Evolutionary conservation across 1,140 invertebrate species (phyloP), one percentile per base, ranked within the genome.

Genomic region (Bradysia coprophila): DNA sequence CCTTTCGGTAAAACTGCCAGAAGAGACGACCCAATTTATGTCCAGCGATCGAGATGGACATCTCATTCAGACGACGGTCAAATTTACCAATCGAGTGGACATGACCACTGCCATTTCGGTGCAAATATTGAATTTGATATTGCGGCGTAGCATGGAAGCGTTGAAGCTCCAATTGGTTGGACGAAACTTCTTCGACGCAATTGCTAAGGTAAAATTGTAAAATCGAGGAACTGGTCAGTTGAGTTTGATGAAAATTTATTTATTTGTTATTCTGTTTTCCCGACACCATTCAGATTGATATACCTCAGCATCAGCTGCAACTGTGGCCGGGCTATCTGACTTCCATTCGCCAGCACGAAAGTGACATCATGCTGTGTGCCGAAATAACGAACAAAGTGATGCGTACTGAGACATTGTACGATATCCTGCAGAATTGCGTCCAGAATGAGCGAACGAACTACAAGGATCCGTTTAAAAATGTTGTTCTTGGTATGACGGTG

Each of bases 241-340:
- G n/a, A n/a, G n/a, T n/a, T n/a, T n/a, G n/a, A 20, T 18, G 15
- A 36, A n/a, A 36, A 15, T 36, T 36, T 36, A n/a, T 36, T 36
- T 18, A 8, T 18, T 18, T 5, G 11, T 10, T 18, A 19, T 16
- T 3, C 18, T 4, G 21, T 18, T 38, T 38, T 18, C 18, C 5
- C 18, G n/a, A 36, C 6, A 18, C 21, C 16, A 10, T 18, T 18
- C 21, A 38, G 36, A 38, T 38, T 5, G 16, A 5, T 4, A 38
- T 38, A 10, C 4, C 10, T 20, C 38, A 39, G 21, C 41, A 33
- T 39, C 36, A 45, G 38, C 46, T 72, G 13, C 65, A 71, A 48
- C 54, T 88, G 19, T 86, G 81, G 83, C 82, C 82, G 1, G 83
- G 83, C 1, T 81, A 81, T 59, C 54, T 77, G 20, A 85, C 83